Evolutionary conservation across 1,140 invertebrate genomes (phyloP), one percentile per base, ranked within the genome.

Genomic region (Elymnias hypermnestra): DNA sequence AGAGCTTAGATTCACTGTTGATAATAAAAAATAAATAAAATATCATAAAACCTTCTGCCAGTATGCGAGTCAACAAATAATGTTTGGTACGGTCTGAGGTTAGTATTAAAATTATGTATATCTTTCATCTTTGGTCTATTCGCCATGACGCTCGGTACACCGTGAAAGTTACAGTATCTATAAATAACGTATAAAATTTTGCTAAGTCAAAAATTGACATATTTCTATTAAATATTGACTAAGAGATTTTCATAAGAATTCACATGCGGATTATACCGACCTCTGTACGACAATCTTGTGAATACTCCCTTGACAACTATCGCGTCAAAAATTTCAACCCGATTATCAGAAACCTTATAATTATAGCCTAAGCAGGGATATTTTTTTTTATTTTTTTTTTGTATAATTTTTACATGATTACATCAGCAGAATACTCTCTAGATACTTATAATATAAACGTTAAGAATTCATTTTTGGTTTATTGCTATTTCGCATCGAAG

Each of bases 131-230:
- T 85, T 85, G 82, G 82, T 85, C 73, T 83, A 70, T 58, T 69
- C 68, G 59, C 70, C 64, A 72, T 66, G 70, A 79, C 69, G 72
- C 54, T 68, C 74, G 69, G 76, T 77, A 72, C 60, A 70, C 66
- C 72, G 51, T 73, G 72, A 73, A 62, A 71, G 59, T 77, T 68
- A 74, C 53, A 67, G 62, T 75, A 45, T 69, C 68, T 83, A 78
- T 83, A 82, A 79, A 83, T 68, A 79, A 84, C 63, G 75, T 85
- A 83, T 84, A 85, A 85, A 85, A 84, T 82, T 85, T 85, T 66
- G 73, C 82, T 85, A 85, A 83, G 78, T 85, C 77, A 85, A 76
- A 83, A 85, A 85, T 85, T 85, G 82, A 85, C 82, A 76, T 70
- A 79, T 83, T 78, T 74, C 65, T 83, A 79, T 79, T 72, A 67